Base-by-base conservation (phyloP, 2,888 invertebrate species). In the Morpho achilles region DNA sequence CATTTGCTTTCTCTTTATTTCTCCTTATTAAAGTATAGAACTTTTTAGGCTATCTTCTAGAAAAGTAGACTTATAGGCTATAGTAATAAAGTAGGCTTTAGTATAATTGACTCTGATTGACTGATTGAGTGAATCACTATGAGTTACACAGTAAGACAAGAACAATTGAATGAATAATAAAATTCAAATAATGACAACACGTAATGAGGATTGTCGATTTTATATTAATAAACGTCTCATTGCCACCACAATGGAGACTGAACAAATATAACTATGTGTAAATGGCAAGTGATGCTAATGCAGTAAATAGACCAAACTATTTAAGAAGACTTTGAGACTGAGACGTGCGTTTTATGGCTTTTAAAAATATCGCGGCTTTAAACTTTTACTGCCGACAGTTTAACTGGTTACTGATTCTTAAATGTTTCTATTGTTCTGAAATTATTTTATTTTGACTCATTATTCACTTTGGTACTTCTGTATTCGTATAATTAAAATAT, bases 331-430 rank as follows among this genome's bases (percentile, higher is more conserved):
- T 70, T 71, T 68, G 69, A 71, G 64, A 66, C 61, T 60, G 70
- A 71, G 70, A 74, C 70, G 75, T 71, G 69, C 66, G 69, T 60
- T 71, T 70, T 70, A 70, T 64, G 47, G 65, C 66, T 65, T 70
- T 70, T 75, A 73, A 77, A 77, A 74, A 77, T 78, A 75, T 74
- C 71, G 65, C 66, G 59, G 69, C 63, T 66, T 69, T 65, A 64
- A 56, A 59, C 50, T 69, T 71, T 73, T 69, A 71, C 66, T 66
- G 67, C 69, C 68, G 69, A 69, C 69, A 67, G 63, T 67, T 70
- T 70, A 64, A 71, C 63, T 64, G 61, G 60, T 60, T 62, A 59
- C 62, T 57, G 68, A 67, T 64, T 64, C 63, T 59, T 64, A 62
- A 69, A 67, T 64, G 65, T 69, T 59, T 70, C 59, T 68, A 71